Evolutionary conservation across 2,113 vertebrate species (phyloP).

Genomic region (Pionites leucogaster): DNA sequence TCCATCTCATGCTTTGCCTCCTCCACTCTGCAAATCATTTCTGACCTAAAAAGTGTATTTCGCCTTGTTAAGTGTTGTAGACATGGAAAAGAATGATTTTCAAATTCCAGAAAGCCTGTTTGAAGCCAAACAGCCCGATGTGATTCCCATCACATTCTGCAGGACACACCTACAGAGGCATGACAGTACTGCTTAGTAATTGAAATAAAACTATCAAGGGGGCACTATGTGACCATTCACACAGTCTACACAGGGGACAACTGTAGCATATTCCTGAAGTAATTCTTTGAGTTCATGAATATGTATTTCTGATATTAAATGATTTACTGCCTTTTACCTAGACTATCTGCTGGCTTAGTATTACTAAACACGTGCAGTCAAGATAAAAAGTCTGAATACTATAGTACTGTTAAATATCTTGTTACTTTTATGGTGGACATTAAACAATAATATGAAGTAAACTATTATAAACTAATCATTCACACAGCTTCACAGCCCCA

Average conservation of each 20-base stretch:
- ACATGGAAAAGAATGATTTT: not conserved
- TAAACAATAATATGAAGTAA: not conserved
- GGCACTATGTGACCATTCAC: not conserved
- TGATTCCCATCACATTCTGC: not conserved
- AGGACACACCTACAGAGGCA: not conserved
- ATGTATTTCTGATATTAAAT: not conserved
- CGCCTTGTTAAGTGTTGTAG: constrained; percentile 8
- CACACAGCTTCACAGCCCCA: not conserved
- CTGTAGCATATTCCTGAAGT: not conserved
- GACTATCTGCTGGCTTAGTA: not conserved
- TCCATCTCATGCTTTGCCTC: constrained; percentile 90
- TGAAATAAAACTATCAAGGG: not conserved
- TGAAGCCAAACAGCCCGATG: not conserved
- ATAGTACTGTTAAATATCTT: not conserved
- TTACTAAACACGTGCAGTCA: not conserved
- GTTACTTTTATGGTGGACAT: not conserved
- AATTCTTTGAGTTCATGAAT: not conserved
- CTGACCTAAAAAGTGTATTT: constrained; percentile 75
- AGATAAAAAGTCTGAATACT: not conserved
- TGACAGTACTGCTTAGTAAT: not conserved
- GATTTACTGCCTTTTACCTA: not conserved
- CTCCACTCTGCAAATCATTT: constrained; percentile 88
- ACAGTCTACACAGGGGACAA: not conserved
- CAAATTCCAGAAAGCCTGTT: not conserved
- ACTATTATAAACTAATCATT: not conserved